phyloP scores from a whole-genome alignment of 2,888 invertebrate species.

The Chymomyza caudatula region DNA sequence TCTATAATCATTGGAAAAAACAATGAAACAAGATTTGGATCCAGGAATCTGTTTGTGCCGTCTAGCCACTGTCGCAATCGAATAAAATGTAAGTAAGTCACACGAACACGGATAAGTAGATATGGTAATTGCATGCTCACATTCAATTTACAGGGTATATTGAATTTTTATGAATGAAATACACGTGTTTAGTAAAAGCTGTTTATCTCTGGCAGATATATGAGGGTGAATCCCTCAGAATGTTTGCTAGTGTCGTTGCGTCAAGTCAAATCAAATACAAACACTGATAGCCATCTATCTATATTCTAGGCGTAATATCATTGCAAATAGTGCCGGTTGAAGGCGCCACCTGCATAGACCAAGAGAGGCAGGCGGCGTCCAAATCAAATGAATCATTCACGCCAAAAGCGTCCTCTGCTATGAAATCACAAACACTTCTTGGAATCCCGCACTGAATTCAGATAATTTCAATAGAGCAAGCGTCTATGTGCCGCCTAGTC shows the following conservation, averaged over 20 bases:
- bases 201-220: too few relatives aligned
- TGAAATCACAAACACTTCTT: slow-evolving; percentile 61
- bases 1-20: too few relatives aligned
- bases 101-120: too few relatives aligned
- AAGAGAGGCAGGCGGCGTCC: slow-evolving; percentile 29
- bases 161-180: slow-evolving; percentile 55
- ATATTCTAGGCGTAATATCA: neutral
- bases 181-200: slow-evolving; percentile 27
- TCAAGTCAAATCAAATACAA: slow-evolving; percentile 27
- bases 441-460: slow-evolving; percentile 52
- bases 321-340: neutral
- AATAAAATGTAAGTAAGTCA: too few relatives aligned
- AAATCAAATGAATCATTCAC: slow-evolving; percentile 52
- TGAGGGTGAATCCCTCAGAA: neutral
- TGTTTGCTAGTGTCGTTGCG: slow-evolving; percentile 16
- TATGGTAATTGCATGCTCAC: neutral
- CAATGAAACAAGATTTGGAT: too few relatives aligned
- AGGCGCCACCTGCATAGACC: neutral
- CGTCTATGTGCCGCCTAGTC: slow-evolving; percentile 21
- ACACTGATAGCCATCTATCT: neutral
- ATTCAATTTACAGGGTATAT: neutral
- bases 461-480: slow-evolving; percentile 54
- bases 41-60: too few relatives aligned
- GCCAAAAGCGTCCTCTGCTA: slow-evolving; percentile 48
- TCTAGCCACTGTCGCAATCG: too few relatives aligned